Conservation (phyloP, 1,140 invertebrate species). For the Drosophila pachea region DNA sequence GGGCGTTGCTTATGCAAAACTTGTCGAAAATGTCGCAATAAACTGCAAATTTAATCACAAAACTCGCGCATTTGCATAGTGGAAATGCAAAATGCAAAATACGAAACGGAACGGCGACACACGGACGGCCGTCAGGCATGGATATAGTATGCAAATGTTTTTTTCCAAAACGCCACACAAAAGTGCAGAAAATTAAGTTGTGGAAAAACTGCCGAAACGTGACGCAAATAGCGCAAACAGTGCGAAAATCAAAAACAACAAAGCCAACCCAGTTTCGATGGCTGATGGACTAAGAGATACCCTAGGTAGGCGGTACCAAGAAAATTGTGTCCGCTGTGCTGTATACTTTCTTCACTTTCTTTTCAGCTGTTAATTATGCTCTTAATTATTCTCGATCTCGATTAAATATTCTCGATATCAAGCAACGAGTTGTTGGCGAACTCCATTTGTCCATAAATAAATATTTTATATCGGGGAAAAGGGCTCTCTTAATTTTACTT, state of each 20-base stretch:
- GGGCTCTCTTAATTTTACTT: no score
- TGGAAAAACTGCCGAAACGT: slow-evolving; percentile 43
- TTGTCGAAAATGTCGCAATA: slow-evolving; percentile 58
- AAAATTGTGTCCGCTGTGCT: no score
- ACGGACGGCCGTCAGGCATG: slow-evolving; percentile 12
- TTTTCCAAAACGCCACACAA: slow-evolving; percentile 51
- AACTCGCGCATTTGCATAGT: slow-evolving; percentile 37
- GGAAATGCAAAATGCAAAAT: slow-evolving; percentile 34
- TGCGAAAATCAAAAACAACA: slow-evolving; percentile 13
- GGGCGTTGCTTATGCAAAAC: slow-evolving; percentile 35
- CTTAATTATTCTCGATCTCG: no score
- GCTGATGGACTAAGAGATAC: not conserved
- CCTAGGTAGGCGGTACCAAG: no score
- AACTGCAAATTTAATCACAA: slow-evolving; percentile 69
- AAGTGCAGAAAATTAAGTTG: slow-evolving; percentile 60
- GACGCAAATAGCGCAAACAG: slow-evolving; percentile 26
- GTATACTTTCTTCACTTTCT: not conserved
- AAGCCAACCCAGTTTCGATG: not conserved
- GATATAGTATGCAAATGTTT: slow-evolving; percentile 48
- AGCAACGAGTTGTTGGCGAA: no score
- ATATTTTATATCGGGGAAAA: no score
- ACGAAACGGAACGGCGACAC: slow-evolving; percentile 3
- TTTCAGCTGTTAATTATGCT: no score
- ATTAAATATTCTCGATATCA: no score
- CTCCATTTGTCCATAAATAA: no score